Conservation (phyloP, 2,888 invertebrate genomes). For the Phengaris arion region DNA sequence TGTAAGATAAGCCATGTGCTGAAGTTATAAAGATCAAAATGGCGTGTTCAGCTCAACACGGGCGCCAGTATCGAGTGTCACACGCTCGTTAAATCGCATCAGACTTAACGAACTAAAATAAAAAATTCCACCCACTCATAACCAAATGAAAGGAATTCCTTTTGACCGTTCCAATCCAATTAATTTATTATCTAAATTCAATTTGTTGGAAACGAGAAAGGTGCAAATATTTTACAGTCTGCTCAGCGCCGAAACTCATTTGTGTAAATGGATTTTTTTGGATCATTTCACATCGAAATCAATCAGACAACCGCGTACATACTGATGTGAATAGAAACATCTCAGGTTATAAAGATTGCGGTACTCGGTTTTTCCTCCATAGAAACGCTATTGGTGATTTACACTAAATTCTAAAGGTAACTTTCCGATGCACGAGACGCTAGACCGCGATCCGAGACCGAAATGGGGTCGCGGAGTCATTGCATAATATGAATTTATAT, state of each 20-base stretch:
- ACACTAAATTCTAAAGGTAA: too few species aligned
- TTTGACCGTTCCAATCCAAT: constrained; percentile 20
- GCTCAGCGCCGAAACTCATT: constrained; percentile 4
- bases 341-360: too few species aligned
- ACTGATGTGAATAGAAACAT: neutral
- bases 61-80: constrained; percentile 24
- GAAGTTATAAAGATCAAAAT: constrained; percentile 3
- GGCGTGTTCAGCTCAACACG: neutral
- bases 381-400: too few species aligned
- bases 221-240: neutral
- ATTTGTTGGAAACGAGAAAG: constrained; percentile 5
- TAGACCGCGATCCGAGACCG: too few species aligned
- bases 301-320: neutral
- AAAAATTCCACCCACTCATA: constrained; percentile 1
- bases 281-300: constrained; percentile 9
- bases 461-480: too few species aligned
- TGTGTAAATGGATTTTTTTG: constrained; percentile 7
- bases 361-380: too few species aligned
- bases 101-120: constrained; percentile 28
- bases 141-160: constrained; percentile 15
- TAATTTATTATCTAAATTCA: neutral
- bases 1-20: neutral
- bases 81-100: constrained; percentile 29
- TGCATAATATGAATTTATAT: too few species aligned
- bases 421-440: too few species aligned